A percentile compares a stretch with the other conserved stretches of the same genome.
These are phyloP conservation scores for Syngnathus floridae DNA, from an alignment of 2,113 vertebrate genomes.

Conservation along the genomic window DNA sequence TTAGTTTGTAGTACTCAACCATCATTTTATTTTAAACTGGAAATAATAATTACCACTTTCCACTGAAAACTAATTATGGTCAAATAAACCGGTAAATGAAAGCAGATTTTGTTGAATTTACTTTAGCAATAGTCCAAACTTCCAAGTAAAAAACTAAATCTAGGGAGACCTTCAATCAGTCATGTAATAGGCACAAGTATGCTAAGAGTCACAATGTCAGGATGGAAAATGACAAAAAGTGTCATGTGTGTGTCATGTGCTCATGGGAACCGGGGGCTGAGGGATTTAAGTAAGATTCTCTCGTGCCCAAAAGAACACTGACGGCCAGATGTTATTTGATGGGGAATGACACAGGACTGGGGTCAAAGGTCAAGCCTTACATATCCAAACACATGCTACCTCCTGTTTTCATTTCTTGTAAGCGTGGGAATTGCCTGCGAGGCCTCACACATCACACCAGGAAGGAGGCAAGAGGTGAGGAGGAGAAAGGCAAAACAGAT, in stretches of 20 bases:
- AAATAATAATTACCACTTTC: background rate
- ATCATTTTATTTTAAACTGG: background rate
- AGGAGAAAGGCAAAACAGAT: slow-evolving; percentile 37
- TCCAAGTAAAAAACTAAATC: background rate
- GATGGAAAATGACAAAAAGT: slow-evolving; percentile 11
- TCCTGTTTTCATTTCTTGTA: slow-evolving; percentile 53
- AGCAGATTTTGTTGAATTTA: background rate
- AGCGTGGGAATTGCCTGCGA: slow-evolving; percentile 54
- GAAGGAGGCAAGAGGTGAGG: slow-evolving; percentile 49
- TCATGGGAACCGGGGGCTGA: slow-evolving; percentile 33
- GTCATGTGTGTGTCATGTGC: background rate
- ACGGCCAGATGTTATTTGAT: slow-evolving; percentile 54
- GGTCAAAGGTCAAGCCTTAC: slow-evolving; percentile 40
- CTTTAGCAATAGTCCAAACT: background rate
- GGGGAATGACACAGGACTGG: slow-evolving; percentile 31
- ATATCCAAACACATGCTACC: slow-evolving; percentile 26
- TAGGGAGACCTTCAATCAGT: background rate
- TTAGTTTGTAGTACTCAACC: background rate
- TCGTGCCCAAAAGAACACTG: slow-evolving; percentile 27
- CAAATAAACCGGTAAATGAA: background rate
- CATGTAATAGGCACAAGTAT: background rate
- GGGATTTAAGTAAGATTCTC: slow-evolving; percentile 31
- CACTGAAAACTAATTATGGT: background rate
- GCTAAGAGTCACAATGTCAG: background rate
- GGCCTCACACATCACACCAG: slow-evolving; percentile 55